These are phyloP conservation scores for Beroe ovata DNA, from an alignment of 37 sponge, comb jelly and placozoan species.

Conservation along the genomic window DNA sequence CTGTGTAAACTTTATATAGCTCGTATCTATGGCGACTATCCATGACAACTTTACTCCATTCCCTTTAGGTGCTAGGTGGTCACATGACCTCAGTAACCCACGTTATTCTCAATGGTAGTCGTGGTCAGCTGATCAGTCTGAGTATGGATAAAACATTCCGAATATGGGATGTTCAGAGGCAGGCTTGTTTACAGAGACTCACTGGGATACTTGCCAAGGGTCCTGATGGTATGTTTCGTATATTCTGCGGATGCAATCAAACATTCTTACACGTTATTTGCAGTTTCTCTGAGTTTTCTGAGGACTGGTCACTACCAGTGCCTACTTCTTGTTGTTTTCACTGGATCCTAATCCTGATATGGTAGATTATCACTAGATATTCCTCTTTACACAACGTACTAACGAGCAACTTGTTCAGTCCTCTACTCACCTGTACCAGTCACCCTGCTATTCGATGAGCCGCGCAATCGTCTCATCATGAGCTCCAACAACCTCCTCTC, in stretches of 20 bases:
- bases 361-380: too few relatives aligned
- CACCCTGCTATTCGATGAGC: conserved; percentile 62
- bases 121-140: conserved; percentile 67
- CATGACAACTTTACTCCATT: neutral
- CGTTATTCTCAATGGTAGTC: conserved; percentile 55
- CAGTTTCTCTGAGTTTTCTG: neutral
- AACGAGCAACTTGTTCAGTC: too few relatives aligned
- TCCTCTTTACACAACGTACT: neutral
- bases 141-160: conserved; percentile 64
- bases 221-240: conserved; percentile 68
- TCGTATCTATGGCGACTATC: neutral
- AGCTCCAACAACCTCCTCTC: conserved; percentile 57
- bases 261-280: too few relatives aligned
- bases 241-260: too few relatives aligned
- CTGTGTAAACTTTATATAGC: too few relatives aligned
- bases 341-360: too few relatives aligned
- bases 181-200: conserved; percentile 63
- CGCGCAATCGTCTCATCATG: conserved; percentile 29
- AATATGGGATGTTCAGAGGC: conserved; percentile 66
- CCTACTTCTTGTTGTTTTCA: too few relatives aligned
- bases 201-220: conserved; percentile 67
- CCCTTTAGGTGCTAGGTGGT: conserved; percentile 40
- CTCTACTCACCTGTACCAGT: conserved; percentile 54
- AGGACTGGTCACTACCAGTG: neutral
- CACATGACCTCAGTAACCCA: conserved; percentile 67